Percentiles rank a stretch among this genome's conserved stretches.
Conservation (phyloP, 2,113 vertebrate species). For the Phylloscopus whistleri region DNA sequence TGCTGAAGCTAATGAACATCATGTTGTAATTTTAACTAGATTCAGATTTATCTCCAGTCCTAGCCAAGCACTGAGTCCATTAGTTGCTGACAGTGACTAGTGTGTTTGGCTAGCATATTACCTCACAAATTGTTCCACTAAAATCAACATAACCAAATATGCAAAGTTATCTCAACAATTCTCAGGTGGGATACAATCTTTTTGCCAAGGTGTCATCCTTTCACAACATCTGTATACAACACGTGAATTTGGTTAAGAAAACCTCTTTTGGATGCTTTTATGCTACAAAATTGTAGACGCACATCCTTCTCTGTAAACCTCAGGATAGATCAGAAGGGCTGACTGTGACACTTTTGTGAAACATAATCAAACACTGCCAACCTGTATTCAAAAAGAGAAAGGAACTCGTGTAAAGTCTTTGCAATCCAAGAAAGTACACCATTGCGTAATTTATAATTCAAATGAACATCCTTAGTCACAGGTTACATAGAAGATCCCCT, state of each 20-base stretch:
- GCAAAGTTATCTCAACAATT: neutral
- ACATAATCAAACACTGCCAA: neutral
- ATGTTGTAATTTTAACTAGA: constrained; percentile 59
- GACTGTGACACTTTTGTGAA: neutral
- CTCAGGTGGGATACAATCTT: neutral
- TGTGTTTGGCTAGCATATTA: neutral
- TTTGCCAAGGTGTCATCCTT: neutral
- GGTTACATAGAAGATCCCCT: neutral
- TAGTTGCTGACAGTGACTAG: constrained; percentile 28
- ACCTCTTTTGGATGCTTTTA: neutral
- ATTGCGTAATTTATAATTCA: neutral
- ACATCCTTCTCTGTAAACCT: neutral
- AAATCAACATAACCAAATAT: neutral
- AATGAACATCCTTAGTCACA: neutral
- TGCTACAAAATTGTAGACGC: neutral
- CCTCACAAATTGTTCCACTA: neutral
- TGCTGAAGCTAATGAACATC: constrained; percentile 64
- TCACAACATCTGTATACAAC: neutral
- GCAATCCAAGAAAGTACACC: neutral
- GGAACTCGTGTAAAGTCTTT: neutral
- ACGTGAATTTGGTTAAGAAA: neutral
- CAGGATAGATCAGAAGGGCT: neutral
- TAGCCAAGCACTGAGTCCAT: constrained; percentile 10
- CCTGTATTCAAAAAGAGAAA: neutral
- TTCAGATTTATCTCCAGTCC: constrained; percentile 48